phyloP scores from a whole-genome alignment of 2,113 vertebrate genomes.

The Oryzias melastigma region DNA sequence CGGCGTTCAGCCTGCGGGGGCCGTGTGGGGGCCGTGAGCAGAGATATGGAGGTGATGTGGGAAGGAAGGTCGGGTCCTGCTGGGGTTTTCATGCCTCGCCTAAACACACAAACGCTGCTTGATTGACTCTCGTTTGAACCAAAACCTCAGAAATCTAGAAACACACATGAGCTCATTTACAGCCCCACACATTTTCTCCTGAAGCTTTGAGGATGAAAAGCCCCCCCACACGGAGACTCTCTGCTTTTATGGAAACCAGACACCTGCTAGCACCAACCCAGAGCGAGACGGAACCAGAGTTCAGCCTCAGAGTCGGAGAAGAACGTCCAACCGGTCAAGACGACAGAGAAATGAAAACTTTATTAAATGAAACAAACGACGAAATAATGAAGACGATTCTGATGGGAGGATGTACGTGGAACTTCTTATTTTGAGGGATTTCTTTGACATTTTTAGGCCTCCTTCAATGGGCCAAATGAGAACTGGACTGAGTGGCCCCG shows the following conservation, averaged over 20 bases:
- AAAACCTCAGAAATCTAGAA: constrained; percentile 32
- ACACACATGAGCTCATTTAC: constrained; percentile 33
- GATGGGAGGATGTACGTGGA: too few species aligned
- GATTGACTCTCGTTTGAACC: constrained; percentile 66
- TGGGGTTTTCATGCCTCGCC: constrained; percentile 57
- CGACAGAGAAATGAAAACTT: too few species aligned
- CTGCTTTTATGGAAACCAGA: constrained; percentile 14
- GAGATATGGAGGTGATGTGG: constrained; percentile 43
- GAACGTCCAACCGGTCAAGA: too few species aligned
- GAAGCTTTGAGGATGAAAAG: background rate
- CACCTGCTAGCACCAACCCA: background rate
- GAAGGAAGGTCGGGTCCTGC: constrained; percentile 36
- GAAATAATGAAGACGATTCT: too few species aligned
- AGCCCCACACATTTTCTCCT: constrained; percentile 7
- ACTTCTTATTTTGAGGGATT: too few species aligned
- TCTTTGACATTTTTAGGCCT: too few species aligned
- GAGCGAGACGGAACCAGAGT: constrained; percentile 12
- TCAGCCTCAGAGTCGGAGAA: too few species aligned
- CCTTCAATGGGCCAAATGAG: too few species aligned
- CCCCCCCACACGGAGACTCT: constrained; percentile 26
- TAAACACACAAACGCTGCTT: constrained; percentile 66
- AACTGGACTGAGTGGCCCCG: too few species aligned
- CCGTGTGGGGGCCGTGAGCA: constrained; percentile 11
- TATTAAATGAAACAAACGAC: too few species aligned
- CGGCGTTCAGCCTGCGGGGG: constrained; percentile 18